A percentile compares a stretch with the other conserved stretches of the same genome.
Evolutionary conservation across 2,797 vertebrate species (phyloP).

Genomic region (Moxostoma hubbsi): DNA sequence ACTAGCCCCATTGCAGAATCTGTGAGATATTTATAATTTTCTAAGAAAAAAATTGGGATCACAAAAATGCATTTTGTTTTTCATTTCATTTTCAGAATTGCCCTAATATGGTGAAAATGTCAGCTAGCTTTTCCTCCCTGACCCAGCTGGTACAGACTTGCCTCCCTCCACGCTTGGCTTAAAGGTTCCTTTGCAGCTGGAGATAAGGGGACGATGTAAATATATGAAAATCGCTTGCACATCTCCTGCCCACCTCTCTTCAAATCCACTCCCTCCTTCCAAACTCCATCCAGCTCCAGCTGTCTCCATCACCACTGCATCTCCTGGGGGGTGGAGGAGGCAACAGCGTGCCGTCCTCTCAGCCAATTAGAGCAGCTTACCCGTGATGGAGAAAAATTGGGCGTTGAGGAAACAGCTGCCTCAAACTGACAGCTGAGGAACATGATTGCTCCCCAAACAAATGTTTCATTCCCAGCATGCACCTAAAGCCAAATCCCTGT

Average conservation of each 20-base stretch:
- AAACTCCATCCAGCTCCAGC: conserved; percentile 43
- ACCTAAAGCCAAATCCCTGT: conserved; percentile 45
- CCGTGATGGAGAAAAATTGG: conserved; percentile 9
- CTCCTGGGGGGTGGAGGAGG: conserved; percentile 22
- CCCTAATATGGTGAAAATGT: no score
- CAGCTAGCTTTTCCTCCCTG: not conserved
- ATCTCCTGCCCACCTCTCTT: conserved; percentile 13
- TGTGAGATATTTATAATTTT: no score
- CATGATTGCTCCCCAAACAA: conserved; percentile 44
- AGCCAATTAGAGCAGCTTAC: conserved; percentile 39
- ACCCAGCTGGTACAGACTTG: not conserved
- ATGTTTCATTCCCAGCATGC: conserved; percentile 49
- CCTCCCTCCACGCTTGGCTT: conserved; percentile 13
- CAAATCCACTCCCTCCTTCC: conserved; percentile 16
- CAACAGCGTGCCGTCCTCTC: conserved; percentile 15
- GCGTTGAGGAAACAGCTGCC: conserved; percentile 56
- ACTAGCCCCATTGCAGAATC: no score
- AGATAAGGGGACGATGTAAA: conserved; percentile 47
- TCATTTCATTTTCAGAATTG: no score
- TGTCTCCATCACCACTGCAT: conserved; percentile 39
- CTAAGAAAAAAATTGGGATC: no score
- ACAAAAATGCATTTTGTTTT: no score
- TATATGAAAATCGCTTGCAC: conserved; percentile 12
- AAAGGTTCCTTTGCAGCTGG: conserved; percentile 45
- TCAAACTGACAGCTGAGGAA: conserved; percentile 48